Conservation (phyloP, 2,113 vertebrate species). For the Nibea coibor region DNA sequence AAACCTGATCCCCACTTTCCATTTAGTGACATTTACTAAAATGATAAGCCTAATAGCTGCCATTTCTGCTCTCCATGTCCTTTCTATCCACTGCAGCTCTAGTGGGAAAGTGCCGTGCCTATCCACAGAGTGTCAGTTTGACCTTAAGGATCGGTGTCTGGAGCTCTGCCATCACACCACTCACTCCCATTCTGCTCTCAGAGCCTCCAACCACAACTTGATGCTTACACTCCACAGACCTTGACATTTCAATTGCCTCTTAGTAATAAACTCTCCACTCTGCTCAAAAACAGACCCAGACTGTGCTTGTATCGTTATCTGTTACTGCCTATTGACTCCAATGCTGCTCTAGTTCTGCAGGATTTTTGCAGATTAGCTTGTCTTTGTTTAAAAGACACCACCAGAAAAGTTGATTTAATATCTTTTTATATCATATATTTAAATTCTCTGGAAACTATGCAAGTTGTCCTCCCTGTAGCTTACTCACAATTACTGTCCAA, state of each 20-base stretch:
- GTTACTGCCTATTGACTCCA: background rate
- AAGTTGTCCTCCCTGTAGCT: background rate
- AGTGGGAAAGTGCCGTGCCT: conserved; percentile 10
- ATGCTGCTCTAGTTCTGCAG: background rate
- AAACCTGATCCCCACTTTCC: background rate
- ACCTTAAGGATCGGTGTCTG: conserved; percentile 66
- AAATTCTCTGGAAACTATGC: background rate
- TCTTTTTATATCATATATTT: background rate
- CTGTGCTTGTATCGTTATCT: conserved; percentile 18
- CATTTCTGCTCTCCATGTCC: background rate
- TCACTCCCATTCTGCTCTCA: conserved; percentile 52
- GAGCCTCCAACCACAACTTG: conserved; percentile 45
- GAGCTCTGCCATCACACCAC: conserved; percentile 57
- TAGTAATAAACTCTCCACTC: conserved; percentile 45
- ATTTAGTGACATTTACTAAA: background rate
- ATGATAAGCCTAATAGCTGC: background rate
- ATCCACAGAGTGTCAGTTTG: conserved; percentile 64
- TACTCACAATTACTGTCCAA: background rate
- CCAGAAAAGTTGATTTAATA: background rate
- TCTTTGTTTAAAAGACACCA: background rate
- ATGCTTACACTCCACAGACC: conserved; percentile 49
- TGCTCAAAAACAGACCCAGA: conserved; percentile 17
- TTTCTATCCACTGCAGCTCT: conserved; percentile 39
- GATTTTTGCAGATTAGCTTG: background rate
- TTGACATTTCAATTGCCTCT: conserved; percentile 60